phyloP scores from a whole-genome alignment of 1,140 invertebrate species.

The Laupala kohalensis region DNA sequence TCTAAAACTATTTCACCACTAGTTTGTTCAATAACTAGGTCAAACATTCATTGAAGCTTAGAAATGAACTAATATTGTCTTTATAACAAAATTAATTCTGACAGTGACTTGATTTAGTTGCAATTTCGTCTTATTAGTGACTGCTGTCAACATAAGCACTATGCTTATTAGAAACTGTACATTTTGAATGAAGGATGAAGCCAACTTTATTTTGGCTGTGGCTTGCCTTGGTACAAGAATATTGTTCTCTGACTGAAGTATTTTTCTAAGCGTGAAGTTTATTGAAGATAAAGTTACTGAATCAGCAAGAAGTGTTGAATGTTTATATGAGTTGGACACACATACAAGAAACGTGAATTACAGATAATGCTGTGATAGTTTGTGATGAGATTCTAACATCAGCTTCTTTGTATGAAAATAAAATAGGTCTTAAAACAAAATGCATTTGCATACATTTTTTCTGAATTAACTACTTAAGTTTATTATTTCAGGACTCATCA shows the following conservation, averaged over 20 bases:
- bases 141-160: not conserved
- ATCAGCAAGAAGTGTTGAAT: constrained; percentile 10
- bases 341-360: constrained; percentile 12
- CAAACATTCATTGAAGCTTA: not conserved
- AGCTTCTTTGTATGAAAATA: constrained; percentile 13
- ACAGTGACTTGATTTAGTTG: too few relatives aligned
- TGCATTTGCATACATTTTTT: not conserved
- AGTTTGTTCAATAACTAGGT: too few relatives aligned
- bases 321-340: constrained; percentile 10
- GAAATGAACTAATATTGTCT: too few relatives aligned
- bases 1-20: too few relatives aligned
- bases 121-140: not conserved
- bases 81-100: too few relatives aligned
- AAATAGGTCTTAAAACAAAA: not conserved
- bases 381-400: constrained; percentile 15
- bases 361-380: constrained; percentile 18
- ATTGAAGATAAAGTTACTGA: constrained; percentile 12
- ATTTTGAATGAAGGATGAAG: constrained; percentile 4
- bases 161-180: not conserved
- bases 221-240: constrained; percentile 16
- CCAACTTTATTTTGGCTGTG: constrained; percentile 13
- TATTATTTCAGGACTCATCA: not conserved
- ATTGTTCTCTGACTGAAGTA: constrained; percentile 12
- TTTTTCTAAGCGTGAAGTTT: constrained; percentile 16
- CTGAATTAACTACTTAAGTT: too few relatives aligned